Base-by-base conservation (phyloP, 1,140 invertebrate species). In the Drosophila erecta region DNA sequence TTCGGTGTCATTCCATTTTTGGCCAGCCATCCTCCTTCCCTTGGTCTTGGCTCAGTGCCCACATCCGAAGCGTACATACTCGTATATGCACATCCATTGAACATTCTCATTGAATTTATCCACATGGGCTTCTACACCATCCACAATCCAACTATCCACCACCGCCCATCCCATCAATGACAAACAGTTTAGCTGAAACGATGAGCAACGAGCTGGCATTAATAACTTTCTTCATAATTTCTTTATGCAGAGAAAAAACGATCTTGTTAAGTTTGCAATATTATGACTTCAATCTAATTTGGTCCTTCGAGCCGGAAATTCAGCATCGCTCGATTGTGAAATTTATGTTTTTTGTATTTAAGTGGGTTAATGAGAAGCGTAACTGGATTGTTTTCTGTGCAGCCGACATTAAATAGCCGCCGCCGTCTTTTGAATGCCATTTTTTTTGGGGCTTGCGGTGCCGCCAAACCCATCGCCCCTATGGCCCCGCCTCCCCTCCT, bases 401-500 rank as follows among this genome's bases (percentile, higher is more conserved):
- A 35, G 43, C 30, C 43, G 47, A 12, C 71, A 74, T 61, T 79
- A 79, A 84, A 80, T 60, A 72, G 60, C 76, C 76, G 80, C 65
- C 61, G 49, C 51, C 41, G 37, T 74, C 59, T 77, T 76, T 70
- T 74, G 74, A 62, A 64, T 78, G 74, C 64, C 81, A 49, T 61
- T 77, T 51, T 77, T 81, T 46, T 38, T 12, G 72, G 61, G 54
- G 71, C 30, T 49, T 38, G 69, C 24, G 44, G 40, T 46, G 58
- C 60, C 44, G 70, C 47, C 55, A 38, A 35, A 40, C 37, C 44
- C 27, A 17, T 14, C 35, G 22, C 11, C 14, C 50, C 30, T 38
- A 46, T 58, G 44, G 15, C 41, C 27, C 30, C 30, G 0, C 8
- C 7, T 8, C 7, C 3, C 3, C 2, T 11, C 27, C 27, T 65